Conservation (phyloP, 2,797 vertebrate species). For the Mormyrops boulengeri region DNA sequence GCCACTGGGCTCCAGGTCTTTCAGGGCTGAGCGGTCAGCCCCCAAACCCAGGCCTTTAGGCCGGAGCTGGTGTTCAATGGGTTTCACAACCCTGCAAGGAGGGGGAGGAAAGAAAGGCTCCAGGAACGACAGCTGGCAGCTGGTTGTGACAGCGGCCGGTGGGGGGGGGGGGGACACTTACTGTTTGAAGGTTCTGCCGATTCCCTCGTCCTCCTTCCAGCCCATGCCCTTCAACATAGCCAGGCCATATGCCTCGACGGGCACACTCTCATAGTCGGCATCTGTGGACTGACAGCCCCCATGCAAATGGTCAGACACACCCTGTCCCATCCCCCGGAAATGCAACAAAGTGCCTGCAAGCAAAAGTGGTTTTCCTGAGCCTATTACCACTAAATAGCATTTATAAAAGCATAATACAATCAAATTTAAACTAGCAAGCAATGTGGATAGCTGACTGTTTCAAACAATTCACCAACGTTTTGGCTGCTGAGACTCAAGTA, state of each 20-base stretch:
- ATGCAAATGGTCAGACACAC: not conserved
- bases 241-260: slow-evolving; percentile 77
- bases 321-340: not conserved
- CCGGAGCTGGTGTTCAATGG: slow-evolving; percentile 70
- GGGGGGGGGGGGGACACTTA: slow-evolving; percentile 47
- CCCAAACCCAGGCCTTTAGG: slow-evolving; percentile 83
- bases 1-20: slow-evolving; percentile 58
- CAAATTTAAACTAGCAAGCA: not conserved
- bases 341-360: not conserved
- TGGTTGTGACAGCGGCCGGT: not conserved
- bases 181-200: slow-evolving; percentile 82
- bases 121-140: not conserved
- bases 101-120: not conserved
- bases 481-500: too few relatives aligned
- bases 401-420: not conserved
- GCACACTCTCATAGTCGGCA: slow-evolving; percentile 75
- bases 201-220: slow-evolving; percentile 77
- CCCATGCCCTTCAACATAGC: slow-evolving; percentile 89
- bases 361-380: not conserved
- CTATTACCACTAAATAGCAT: not conserved
- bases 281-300: slow-evolving; percentile 63
- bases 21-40: slow-evolving; percentile 67
- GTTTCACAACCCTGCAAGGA: slow-evolving; percentile 71
- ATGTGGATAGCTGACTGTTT: not conserved
- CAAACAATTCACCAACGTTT: not conserved